Evolutionary conservation across 2,888 invertebrate genomes (phyloP).

Genomic region (Apodemia hepburni): DNA sequence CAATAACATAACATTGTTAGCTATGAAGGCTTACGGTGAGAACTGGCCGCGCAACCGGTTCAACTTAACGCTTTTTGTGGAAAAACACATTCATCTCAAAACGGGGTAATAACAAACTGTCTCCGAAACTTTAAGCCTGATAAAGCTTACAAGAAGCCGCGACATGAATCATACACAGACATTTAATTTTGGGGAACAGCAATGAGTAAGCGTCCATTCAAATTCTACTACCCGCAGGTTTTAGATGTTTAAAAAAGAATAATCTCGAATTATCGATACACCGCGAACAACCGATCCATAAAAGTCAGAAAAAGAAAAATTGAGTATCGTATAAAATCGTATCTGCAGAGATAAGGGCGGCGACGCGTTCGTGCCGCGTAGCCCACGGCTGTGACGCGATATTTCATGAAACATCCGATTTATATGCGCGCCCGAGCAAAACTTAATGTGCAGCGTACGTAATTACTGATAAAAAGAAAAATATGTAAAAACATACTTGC

Average conservation of each 20-base stretch:
- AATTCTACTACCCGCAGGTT: conserved; percentile 25
- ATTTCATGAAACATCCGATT: conserved; percentile 76
- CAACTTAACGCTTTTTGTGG: conserved; percentile 60
- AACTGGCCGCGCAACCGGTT: conserved; percentile 63
- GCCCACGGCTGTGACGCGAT: conserved; percentile 72
- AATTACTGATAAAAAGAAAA: conserved; percentile 61
- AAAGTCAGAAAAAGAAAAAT: conserved; percentile 73
- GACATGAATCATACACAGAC: conserved; percentile 25
- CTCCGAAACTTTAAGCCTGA: conserved; percentile 30
- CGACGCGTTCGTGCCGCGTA: conserved; percentile 60
- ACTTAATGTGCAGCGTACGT: conserved; percentile 67
- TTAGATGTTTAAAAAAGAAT: conserved; percentile 32
- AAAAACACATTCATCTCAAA: conserved; percentile 46
- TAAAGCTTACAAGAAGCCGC: conserved; percentile 32
- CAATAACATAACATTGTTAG: conserved; percentile 75
- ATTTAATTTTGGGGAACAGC: conserved; percentile 23
- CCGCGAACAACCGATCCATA: conserved; percentile 73
- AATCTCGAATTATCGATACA: conserved; percentile 73
- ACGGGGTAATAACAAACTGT: conserved; percentile 33
- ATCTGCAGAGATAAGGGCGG: conserved; percentile 71
- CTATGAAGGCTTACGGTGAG: conserved; percentile 66
- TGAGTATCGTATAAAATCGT: conserved; percentile 73
- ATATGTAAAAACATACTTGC: conserved; percentile 21
- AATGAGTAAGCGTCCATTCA: conserved; percentile 16
- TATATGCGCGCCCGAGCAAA: conserved; percentile 69